Evolutionary conservation across 2,797 vertebrate species (phyloP), one percentile per base, ranked within the genome.

Genomic region (Dendrocincla tyrannina): DNA sequence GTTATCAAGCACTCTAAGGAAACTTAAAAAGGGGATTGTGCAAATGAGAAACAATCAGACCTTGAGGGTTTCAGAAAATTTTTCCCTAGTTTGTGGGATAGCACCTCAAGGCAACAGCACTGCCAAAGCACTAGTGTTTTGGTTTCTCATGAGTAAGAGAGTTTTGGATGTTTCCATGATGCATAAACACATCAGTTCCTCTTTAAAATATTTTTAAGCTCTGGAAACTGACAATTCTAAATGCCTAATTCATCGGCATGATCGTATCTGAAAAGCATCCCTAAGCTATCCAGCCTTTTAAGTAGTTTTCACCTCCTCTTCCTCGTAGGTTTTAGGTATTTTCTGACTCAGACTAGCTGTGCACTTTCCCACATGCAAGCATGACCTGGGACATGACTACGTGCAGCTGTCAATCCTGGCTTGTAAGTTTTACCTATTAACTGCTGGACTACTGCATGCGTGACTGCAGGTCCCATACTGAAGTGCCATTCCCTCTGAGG

Each of bases 321-420:
- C 35, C 52, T 68, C 17, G 30, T 18, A 44, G 30, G 10, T 64
- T n/a, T 75, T 52, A 39, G n/a, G n/a, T 32, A 7, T 68, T 81
- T 81, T 62, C n/a, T 91, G 79, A 60, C 58, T 86, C 55, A 44
- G 39, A 47, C 0, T 50, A 62, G 55, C 32, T 0, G 0, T 19
- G 24, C 23, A 8, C 2, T 10, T 83, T 53, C 19, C 74, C 30
- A 35, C 1, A 1, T 0, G 0, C 30, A 63, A 46, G 18, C 12
- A 10, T 44, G 52, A 49, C 24, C 46, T 42, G 27, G 44, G 59
- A 69, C 15, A 9, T 27, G 69, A 41, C 32, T 42, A 16, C 6
- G 3, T n/a, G 41, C 39, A 72, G 24, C 17, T 91, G 33, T 25
- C 13, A 2, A n/a, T 92, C 74, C 47, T 16, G 5, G 10, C 24